Base-by-base conservation (phyloP, 2,888 invertebrate species). In the Gandaritis pyraliata region DNA sequence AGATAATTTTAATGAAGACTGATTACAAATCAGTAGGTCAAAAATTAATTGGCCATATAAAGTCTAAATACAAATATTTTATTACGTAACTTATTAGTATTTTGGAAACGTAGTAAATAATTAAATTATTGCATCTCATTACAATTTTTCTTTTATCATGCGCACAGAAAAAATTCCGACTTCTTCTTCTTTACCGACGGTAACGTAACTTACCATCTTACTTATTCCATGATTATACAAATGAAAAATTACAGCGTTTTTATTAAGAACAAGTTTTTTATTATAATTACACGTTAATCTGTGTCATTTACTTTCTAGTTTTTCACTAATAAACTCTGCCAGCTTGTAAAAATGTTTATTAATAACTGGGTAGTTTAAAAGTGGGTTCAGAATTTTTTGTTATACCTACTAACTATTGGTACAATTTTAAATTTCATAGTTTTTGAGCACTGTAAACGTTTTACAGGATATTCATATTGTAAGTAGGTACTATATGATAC, bases 251-350 rank as follows among this genome's bases (percentile, higher is more conserved):
- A 49, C 39, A 41, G 33, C 11, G 48, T 45, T 48, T 18, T 47
- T 13, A 36, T 18, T 50, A 23, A 36, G 51, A 46, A 43, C 45
- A 7, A 15, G 29, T 39, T 51, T 45, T 46, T 46, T 43, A 48
- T 55, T 11, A 49, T 57, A 23, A 8, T 57, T 30, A n/a, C n/a
- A 30, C 30, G 39, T 30, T 57, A 16, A 4, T 8, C 48, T 30
- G 39, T 48, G 29, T 56, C 29, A 55, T 41, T 54, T 38, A 46
- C 18, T 51, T 29, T 46, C 8, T 55, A 46, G n/a, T 11, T 61
- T 52, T 52, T 52, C 23, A 38, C 30, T 55, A 18, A 39, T 45
- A 29, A 13, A 12, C 46, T 13, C 29, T 5, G 5, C 7, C 13
- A 23, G 18, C 1, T 13, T 39, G 39, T 51, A 23, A 39, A 50